These are phyloP conservation scores for Sanderia malayensis DNA, from an alignment of 30 jellyfish, hydroid and myxozoan genomes.

Conservation along the genomic window DNA sequence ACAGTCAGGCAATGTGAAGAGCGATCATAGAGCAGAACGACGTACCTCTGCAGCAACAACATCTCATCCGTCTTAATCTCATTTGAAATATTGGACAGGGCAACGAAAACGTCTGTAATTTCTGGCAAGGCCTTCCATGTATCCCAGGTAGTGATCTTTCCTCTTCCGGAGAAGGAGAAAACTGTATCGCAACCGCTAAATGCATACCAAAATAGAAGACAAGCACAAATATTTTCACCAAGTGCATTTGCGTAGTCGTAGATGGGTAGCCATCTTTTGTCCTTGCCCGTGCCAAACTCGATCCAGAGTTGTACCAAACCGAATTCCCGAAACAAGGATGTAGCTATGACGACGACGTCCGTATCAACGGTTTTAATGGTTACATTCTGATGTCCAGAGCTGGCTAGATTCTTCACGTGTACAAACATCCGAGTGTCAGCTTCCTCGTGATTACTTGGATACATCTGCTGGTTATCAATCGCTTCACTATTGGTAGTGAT, in stretches of 20 bases:
- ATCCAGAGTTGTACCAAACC: slow-evolving; percentile 2
- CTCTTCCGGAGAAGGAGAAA: slow-evolving; percentile 1
- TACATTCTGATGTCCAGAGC: background rate
- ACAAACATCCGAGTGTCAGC: background rate
- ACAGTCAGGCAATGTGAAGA: slow-evolving; percentile 7
- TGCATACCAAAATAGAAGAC: slow-evolving; percentile 7
- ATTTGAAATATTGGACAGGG: background rate
- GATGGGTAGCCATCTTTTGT: background rate
- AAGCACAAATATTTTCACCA: background rate
- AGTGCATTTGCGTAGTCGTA: background rate
- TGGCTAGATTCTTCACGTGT: background rate
- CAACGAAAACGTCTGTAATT: slow-evolving; percentile 19
- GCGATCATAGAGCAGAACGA: slow-evolving; percentile 19
- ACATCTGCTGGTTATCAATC: no score
- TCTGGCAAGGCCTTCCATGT: slow-evolving; percentile 15
- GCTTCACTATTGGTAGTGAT: no score
- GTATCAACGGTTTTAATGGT: background rate
- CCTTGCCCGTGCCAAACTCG: slow-evolving; percentile 7
- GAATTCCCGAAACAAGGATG: background rate
- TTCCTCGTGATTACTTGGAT: no score
- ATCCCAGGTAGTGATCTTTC: background rate
- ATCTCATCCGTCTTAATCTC: background rate
- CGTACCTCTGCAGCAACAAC: slow-evolving; percentile 6
- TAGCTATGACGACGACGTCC: background rate
- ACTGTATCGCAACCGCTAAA: background rate